These are phyloP conservation scores for Epinephelus coioides DNA, from an alignment of 2,797 vertebrate genomes.

Conservation along the genomic window DNA sequence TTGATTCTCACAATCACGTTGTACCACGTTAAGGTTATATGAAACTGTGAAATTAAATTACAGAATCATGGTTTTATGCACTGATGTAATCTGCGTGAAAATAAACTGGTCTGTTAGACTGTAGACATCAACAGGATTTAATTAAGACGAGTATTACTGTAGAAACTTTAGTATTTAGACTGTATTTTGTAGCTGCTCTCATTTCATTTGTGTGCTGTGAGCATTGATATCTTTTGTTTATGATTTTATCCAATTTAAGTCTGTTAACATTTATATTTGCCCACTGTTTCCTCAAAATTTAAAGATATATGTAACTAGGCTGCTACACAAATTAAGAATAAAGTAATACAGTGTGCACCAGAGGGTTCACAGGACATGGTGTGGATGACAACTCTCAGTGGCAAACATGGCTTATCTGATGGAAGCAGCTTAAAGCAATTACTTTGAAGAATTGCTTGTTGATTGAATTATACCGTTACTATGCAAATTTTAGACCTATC, in stretches of 20 bases:
- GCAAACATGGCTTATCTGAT: conserved; percentile 2
- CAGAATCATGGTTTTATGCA: neutral
- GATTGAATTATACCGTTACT: neutral
- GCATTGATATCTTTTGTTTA: neutral
- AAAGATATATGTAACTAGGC: neutral
- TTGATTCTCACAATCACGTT: conserved; percentile 8
- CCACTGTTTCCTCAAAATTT: neutral
- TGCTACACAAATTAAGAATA: neutral
- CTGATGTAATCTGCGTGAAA: neutral
- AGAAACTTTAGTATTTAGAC: neutral
- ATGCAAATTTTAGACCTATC: neutral
- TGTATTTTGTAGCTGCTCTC: neutral
- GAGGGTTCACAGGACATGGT: neutral
- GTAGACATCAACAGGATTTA: neutral
- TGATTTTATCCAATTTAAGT: neutral
- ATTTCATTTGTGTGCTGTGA: neutral
- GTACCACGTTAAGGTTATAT: neutral
- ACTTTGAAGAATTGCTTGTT: neutral
- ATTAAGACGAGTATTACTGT: neutral
- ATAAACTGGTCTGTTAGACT: neutral
- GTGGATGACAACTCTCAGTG: neutral
- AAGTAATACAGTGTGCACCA: neutral
- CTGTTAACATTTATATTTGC: neutral
- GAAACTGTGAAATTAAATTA: neutral
- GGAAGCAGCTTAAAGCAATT: neutral